Evolutionary conservation across 2,113 vertebrate genomes (phyloP), one percentile per base, ranked within the genome.

Genomic region (Pyrgilauda ruficollis): DNA sequence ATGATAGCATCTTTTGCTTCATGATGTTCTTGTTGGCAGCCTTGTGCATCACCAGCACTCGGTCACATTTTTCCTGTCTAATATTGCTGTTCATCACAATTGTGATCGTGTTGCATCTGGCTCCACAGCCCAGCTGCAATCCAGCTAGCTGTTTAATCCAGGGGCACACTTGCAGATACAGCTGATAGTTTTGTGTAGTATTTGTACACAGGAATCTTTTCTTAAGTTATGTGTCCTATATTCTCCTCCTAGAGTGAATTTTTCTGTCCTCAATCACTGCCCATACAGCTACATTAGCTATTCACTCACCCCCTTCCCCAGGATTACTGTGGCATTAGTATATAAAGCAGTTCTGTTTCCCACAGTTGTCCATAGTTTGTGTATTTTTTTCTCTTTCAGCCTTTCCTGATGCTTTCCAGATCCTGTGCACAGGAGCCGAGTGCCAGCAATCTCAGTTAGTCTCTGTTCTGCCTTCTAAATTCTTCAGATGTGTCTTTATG

Each of bases 1-100:
- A 93, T 97, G 94, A 96, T 94, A 94, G 59, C 94, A 94, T 97
- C 94, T 89, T 96, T 59, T 92, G 63, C 88, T 96, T 97, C 85
- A 53, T 50, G 89, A 93, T 94, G 81, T 72, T 94, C 95, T 82
- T 94, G 79, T 63, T 94, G 96, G 87, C 91, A 96, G 89, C 4
- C 0, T 22, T 6, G 4, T 76, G 77, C 77, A 91, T 91, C 87
- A 64, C 81, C 91, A 94, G 77, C 81, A 33, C 77, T 92, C 1
- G 37, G 81, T 94, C 89, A 84, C 87, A 89, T 95, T 96, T 95
- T 72, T 96, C 20, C 44, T 7, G 7, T 63, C 80, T 92, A 56
- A 87, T 91, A 64, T 56, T 87, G 89, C 93, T 79, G 69, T 93
- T 91, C 81, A 46, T 91, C 56, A 52, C 80, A 68, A 33, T 58